Evolutionary conservation across 2,888 invertebrate species (phyloP), one percentile per base, ranked within the genome.

Genomic region (Zeuzera pyrina): DNA sequence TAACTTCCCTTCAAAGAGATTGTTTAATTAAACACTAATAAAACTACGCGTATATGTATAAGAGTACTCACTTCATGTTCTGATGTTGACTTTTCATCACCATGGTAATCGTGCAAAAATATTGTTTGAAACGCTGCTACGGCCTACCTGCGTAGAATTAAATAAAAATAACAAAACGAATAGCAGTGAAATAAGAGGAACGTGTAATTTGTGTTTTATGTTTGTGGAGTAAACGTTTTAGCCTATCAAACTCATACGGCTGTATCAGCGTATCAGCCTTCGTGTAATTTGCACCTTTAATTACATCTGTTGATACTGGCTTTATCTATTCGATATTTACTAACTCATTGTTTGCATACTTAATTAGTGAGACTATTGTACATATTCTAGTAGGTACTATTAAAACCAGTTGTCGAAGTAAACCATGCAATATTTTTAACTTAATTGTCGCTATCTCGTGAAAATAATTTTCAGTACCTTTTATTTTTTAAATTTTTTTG

Each of bases 91-190:
- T 70, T 83, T 81, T 77, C 79, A 83, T 83, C 78, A 81, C 69
- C 68, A 83, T 79, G 78, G 63, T 78, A 83, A 83, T 79, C 77
- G 76, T 72, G 61, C 61, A 77, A 81, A 78, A 83, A 81, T 78
- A 79, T 77, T 69, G 72, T 61, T 51, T 52, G 66, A 52, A 61
- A 68, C 64, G 62, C 59, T 58, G 59, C 58, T 60, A 52, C 52
- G 52, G 55, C 62, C 59, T 69, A 74, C 74, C 76, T 73, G 78
- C 61, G 69, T 71, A 62, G 76, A 76, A 79, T 81, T 78, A 78
- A 79, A 81, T 79, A 79, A 77, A 81, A 83, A 83, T 83, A 83
- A 69, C 64, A 60, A 58, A 43, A 44, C 50, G 57, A 66, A 59
- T 59, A 57, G 50, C 63, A 55, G 47, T 59, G 63, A 68, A 73